phyloP scores from a whole-genome alignment of 2,888 invertebrate genomes.

The Nebria brevicollis region DNA sequence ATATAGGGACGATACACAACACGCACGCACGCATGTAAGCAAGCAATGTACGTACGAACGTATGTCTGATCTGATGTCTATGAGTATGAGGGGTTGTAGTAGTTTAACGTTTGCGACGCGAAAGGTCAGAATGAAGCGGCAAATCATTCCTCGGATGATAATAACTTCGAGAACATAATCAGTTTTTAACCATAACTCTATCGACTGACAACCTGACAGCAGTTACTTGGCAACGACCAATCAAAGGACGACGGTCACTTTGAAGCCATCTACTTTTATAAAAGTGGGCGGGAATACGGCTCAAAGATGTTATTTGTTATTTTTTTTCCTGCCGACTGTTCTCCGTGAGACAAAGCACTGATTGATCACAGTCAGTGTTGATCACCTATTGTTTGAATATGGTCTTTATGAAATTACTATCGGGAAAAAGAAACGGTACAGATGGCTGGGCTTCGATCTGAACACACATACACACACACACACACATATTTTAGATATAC shows the following conservation, averaged over 20 bases:
- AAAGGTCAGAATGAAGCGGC: slow-evolving; percentile 24
- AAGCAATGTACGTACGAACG: slow-evolving; percentile 12
- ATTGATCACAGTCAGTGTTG: slow-evolving; percentile 55
- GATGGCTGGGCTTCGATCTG: slow-evolving; percentile 5
- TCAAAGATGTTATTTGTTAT: slow-evolving; percentile 56
- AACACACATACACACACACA: neutral
- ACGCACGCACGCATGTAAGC: slow-evolving; percentile 3
- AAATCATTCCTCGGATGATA: slow-evolving; percentile 49
- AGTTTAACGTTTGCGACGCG: slow-evolving; percentile 11
- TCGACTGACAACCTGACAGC: slow-evolving; percentile 51
- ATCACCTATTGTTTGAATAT: slow-evolving; percentile 56
- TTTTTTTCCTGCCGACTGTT: slow-evolving; percentile 51
- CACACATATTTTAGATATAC: neutral
- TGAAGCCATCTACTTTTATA: slow-evolving; percentile 53
- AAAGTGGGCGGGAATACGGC: slow-evolving; percentile 56
- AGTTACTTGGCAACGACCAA: slow-evolving; percentile 52
- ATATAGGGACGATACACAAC: slow-evolving; percentile 4
- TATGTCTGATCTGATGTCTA: neutral
- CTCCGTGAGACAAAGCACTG: slow-evolving; percentile 57
- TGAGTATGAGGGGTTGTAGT: slow-evolving; percentile 10
- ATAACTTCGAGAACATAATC: slow-evolving; percentile 52
- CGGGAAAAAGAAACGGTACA: slow-evolving; percentile 39
- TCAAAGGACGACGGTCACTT: slow-evolving; percentile 54
- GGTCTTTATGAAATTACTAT: slow-evolving; percentile 44
- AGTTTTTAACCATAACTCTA: slow-evolving; percentile 54